Conservation (phyloP, 2,888 invertebrate genomes). For the Heliconius ethilla region DNA sequence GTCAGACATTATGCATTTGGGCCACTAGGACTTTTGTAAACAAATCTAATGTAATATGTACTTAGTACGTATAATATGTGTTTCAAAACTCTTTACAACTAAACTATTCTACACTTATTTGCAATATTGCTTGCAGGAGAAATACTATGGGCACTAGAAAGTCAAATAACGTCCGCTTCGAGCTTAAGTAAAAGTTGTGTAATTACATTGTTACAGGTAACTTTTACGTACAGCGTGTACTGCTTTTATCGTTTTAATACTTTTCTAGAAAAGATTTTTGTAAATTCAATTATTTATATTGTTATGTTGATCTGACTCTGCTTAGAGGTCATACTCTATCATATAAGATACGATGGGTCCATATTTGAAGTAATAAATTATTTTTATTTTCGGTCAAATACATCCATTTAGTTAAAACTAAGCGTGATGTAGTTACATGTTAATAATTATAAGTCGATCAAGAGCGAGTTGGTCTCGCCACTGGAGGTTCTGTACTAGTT, state of each 20-base stretch:
- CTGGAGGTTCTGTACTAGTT: no score
- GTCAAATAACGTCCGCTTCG: slow-evolving; percentile 33
- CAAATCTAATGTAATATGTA: not conserved
- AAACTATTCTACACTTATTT: slow-evolving; percentile 21
- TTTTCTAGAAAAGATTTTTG: slow-evolving; percentile 9
- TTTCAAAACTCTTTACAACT: not conserved
- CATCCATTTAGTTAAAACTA: no score
- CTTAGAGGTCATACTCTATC: no score
- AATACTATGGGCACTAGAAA: slow-evolving; percentile 24
- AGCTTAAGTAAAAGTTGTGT: slow-evolving; percentile 28
- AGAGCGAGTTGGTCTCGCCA: no score
- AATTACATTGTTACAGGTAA: slow-evolving; percentile 28
- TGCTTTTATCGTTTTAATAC: slow-evolving; percentile 15
- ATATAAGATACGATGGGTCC: no score
- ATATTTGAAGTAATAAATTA: no score
- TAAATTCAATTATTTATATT: slow-evolving; percentile 1
- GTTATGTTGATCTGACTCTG: not conserved
- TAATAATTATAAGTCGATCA: no score
- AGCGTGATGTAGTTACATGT: no score
- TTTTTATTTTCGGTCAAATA: no score
- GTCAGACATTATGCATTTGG: not conserved
- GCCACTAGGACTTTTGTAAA: not conserved
- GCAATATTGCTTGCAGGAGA: slow-evolving; percentile 25
- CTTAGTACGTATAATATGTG: slow-evolving; percentile 1
- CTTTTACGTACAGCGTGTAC: slow-evolving; percentile 13